Evolutionary conservation across 2,113 vertebrate species (phyloP).

Genomic region (Grus americana): DNA sequence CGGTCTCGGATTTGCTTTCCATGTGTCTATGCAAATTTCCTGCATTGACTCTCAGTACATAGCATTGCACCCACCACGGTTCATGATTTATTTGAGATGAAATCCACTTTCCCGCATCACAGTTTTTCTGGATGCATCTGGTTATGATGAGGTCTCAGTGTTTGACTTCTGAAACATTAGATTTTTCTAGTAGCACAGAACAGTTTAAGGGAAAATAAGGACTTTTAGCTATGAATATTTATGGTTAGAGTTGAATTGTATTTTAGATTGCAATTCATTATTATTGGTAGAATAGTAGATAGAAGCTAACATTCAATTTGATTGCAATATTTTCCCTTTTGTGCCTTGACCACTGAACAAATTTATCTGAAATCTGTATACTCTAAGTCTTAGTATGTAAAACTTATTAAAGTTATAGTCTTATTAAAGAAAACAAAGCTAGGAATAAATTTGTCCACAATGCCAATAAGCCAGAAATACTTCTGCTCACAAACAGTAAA

Average conservation of each 20-base stretch:
- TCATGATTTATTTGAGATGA: background rate
- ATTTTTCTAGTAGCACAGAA: background rate
- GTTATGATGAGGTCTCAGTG: background rate
- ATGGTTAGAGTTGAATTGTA: background rate
- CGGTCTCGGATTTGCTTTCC: background rate
- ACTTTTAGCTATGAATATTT: slow-evolving; percentile 24
- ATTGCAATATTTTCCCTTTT: background rate
- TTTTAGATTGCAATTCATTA: slow-evolving; percentile 1
- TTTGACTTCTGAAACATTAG: background rate
- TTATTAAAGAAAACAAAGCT: slow-evolving; percentile 1
- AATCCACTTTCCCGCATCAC: background rate
- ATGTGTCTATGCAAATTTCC: background rate
- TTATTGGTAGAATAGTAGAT: background rate
- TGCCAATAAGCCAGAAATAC: background rate
- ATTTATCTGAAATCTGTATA: background rate
- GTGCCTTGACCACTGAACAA: background rate
- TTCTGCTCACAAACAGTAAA: slow-evolving; percentile 3
- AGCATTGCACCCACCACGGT: background rate
- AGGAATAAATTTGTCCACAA: background rate
- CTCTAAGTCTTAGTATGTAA: background rate
- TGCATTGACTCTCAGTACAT: background rate
- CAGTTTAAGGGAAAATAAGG: background rate
- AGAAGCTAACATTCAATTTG: background rate
- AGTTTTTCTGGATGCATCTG: background rate
- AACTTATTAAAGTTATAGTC: background rate